phyloP scores from a whole-genome alignment of 2,113 vertebrate genomes.

The Strigops habroptila region DNA sequence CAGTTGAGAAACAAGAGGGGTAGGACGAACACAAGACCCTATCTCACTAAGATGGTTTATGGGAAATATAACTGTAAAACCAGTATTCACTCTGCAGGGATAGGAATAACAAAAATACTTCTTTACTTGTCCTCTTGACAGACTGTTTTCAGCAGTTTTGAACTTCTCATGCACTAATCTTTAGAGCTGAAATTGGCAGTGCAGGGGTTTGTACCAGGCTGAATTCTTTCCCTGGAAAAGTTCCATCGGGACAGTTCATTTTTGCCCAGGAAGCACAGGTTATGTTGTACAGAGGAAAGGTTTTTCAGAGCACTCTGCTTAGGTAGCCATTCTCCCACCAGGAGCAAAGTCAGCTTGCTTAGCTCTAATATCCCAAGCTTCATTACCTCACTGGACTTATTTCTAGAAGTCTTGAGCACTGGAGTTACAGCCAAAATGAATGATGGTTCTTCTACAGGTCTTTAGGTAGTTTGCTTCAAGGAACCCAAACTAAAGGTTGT shows the following conservation, averaged over 20 bases:
- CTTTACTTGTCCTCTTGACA: background rate
- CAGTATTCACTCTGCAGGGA: background rate
- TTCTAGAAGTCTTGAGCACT: background rate
- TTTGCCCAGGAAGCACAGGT: background rate
- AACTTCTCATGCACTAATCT: background rate
- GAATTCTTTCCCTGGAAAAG: background rate
- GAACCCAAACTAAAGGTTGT: background rate
- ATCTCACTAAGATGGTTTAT: background rate
- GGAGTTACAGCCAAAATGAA: background rate
- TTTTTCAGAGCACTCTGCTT: background rate
- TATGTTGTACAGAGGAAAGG: background rate
- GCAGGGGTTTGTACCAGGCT: background rate
- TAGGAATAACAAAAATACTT: background rate
- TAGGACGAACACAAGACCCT: background rate
- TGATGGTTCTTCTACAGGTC: background rate
- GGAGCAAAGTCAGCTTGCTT: background rate
- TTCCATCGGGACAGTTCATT: background rate
- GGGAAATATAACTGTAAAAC: background rate
- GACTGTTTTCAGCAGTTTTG: background rate
- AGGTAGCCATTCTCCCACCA: background rate
- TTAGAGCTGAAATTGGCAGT: background rate
- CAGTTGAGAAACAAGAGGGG: background rate
- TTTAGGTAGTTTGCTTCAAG: background rate
- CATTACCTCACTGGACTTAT: background rate
- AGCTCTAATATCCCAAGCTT: background rate